A percentile compares a stretch with the other conserved stretches of the same genome.
phyloP scores from a whole-genome alignment of 2,888 invertebrate species.

The Escarpia spicata region DNA sequence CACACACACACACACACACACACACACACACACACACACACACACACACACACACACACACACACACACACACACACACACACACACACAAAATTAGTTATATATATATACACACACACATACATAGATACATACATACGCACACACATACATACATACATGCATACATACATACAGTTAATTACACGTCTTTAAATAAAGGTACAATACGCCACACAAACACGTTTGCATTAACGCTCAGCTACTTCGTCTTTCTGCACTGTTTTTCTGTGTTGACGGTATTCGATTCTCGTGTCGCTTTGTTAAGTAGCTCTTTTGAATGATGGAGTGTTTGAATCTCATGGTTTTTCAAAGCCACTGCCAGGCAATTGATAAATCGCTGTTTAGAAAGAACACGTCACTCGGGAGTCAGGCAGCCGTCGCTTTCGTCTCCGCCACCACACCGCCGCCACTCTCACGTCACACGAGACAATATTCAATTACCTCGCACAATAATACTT shows the following conservation, averaged over 20 bases:
- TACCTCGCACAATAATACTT: neutral
- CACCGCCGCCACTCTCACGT: neutral
- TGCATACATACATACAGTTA: too few species aligned
- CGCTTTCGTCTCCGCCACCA: neutral
- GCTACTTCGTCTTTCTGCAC: neutral
- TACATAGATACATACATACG: too few species aligned
- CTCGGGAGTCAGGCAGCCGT: neutral
- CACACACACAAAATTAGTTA: too few species aligned
- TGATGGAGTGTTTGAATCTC: slow-evolving; percentile 6
- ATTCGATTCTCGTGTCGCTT: neutral
- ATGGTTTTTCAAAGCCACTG: neutral
- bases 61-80: too few species aligned
- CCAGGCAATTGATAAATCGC: neutral
- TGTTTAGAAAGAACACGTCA: neutral
- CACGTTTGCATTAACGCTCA: neutral
- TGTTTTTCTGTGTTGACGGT: neutral
- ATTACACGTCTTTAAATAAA: neutral
- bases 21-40: too few species aligned
- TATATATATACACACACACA: too few species aligned
- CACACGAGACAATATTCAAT: neutral
- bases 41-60: too few species aligned
- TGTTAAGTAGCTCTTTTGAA: slow-evolving; percentile 3
- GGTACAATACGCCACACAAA: neutral
- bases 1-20: too few species aligned
- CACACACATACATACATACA: too few species aligned